Percentiles rank a stretch among this genome's conserved stretches.
Evolutionary conservation across 2,888 invertebrate genomes (phyloP).

Genomic region (Brachyopa scutellaris): DNA sequence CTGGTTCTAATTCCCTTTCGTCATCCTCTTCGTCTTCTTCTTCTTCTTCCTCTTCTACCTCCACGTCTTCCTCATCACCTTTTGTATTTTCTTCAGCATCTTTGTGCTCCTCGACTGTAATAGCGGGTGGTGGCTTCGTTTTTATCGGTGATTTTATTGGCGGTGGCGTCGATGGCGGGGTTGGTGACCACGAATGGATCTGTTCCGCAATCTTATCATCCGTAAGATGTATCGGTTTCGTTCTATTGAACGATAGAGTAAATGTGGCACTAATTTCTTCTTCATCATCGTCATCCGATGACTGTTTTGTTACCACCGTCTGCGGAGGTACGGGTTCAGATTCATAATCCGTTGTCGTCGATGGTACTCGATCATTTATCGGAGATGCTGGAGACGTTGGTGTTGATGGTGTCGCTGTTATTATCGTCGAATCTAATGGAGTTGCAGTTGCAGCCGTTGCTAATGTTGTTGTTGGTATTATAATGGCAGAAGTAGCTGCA

Average conservation of each 20-base stretch:
- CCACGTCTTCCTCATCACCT: neutral
- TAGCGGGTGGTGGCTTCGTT: constrained; percentile 76
- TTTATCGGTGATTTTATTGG: constrained; percentile 75
- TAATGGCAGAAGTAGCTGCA: constrained; percentile 36
- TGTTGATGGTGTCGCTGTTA: constrained; percentile 56
- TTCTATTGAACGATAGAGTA: constrained; percentile 75
- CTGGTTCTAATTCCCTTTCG: constrained; percentile 24
- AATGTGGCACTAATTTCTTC: constrained; percentile 79
- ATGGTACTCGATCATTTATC: constrained; percentile 74
- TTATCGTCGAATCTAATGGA: constrained; percentile 59
- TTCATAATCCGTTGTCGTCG: constrained; percentile 60
- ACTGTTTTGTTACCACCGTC: constrained; percentile 25
- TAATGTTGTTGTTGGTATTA: constrained; percentile 64
- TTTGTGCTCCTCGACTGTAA: constrained; percentile 70
- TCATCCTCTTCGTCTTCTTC: constrained; percentile 26
- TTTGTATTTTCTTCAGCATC: constrained; percentile 75
- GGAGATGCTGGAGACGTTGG: constrained; percentile 60
- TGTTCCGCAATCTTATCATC: constrained; percentile 62
- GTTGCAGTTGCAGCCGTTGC: constrained; percentile 57
- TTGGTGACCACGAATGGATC: constrained; percentile 71
- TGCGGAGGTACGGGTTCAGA: constrained; percentile 35
- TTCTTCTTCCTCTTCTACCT: constrained; percentile 33
- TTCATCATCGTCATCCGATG: constrained; percentile 67
- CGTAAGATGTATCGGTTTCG: constrained; percentile 46
- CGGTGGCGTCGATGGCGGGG: constrained; percentile 59